A percentile compares a stretch with the other conserved stretches of the same genome.
Conservation (phyloP, 2,888 invertebrate genomes). For the Synanthedon formicaeformis region DNA sequence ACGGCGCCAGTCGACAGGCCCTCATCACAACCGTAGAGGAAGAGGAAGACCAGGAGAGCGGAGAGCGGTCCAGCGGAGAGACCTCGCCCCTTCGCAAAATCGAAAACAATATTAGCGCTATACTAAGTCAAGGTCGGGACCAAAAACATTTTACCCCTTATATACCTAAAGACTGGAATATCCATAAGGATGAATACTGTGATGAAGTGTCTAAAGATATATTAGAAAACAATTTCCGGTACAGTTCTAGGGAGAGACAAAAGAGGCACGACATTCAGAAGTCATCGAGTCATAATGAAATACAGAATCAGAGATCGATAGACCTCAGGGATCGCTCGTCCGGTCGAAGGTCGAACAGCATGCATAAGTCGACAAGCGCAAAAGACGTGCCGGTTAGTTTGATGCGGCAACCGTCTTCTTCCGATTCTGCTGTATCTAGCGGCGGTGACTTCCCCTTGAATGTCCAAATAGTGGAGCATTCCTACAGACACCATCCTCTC, state of each 20-base stretch:
- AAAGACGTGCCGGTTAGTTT: slow-evolving; percentile 76
- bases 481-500: slow-evolving; percentile 54
- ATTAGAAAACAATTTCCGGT: slow-evolving; percentile 63
- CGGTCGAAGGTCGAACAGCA: slow-evolving; percentile 70
- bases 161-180: slow-evolving; percentile 70
- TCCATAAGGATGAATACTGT: slow-evolving; percentile 69
- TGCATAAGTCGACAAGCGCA: slow-evolving; percentile 81
- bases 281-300: slow-evolving; percentile 74
- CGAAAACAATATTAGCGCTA: slow-evolving; percentile 79
- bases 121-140: slow-evolving; percentile 72
- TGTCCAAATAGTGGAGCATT: slow-evolving; percentile 76
- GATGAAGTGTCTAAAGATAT: slow-evolving; percentile 66
- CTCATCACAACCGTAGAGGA: slow-evolving; percentile 79
- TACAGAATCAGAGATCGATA: slow-evolving; percentile 65
- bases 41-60: slow-evolving; percentile 76
- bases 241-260: slow-evolving; percentile 66
- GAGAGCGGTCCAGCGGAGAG: slow-evolving; percentile 70
- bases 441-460: slow-evolving; percentile 72
- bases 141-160: slow-evolving; percentile 66
- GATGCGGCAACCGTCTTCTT: slow-evolving; percentile 63
- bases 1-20: slow-evolving; percentile 70
- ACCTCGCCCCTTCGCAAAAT: slow-evolving; percentile 78
- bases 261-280: slow-evolving; percentile 72
- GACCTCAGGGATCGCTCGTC: slow-evolving; percentile 61
- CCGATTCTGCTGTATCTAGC: slow-evolving; percentile 64